Percentiles rank a stretch among this genome's conserved stretches.
Conservation (phyloP, 2,113 vertebrate genomes). For the Todiramphus chloris region DNA sequence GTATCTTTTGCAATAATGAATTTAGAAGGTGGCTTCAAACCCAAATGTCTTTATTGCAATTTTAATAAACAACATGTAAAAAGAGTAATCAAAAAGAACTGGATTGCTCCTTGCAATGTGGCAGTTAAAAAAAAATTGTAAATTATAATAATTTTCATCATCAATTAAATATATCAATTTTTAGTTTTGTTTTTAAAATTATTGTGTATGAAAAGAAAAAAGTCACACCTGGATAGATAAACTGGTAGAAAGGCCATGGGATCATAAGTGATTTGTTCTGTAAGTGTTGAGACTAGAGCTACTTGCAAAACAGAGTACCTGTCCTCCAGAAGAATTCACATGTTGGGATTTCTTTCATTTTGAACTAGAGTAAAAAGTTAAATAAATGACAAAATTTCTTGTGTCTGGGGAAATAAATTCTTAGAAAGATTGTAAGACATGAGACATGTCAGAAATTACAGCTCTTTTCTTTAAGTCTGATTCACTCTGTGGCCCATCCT, state of each 20-base stretch:
- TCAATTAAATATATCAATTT: neutral
- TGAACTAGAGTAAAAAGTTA: neutral
- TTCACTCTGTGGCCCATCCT: neutral
- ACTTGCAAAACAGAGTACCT: neutral
- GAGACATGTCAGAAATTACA: neutral
- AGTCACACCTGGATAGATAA: neutral
- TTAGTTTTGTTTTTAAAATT: neutral
- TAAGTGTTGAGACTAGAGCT: neutral
- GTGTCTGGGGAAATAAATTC: neutral
- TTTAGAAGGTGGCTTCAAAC: neutral
- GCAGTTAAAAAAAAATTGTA: neutral
- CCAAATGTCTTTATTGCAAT: neutral
- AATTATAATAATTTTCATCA: neutral
- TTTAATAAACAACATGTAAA: neutral
- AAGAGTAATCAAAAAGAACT: neutral
- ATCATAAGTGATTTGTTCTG: neutral
- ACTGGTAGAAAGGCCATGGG: neutral
- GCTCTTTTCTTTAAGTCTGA: neutral
- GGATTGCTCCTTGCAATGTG: neutral
- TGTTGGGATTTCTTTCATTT: neutral
- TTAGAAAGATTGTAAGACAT: neutral
- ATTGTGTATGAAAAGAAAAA: neutral
- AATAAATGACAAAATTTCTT: neutral
- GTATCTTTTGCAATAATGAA: neutral
- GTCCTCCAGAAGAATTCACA: neutral